Base-by-base conservation (phyloP, 2,797 vertebrate genomes). In the Octomys mimax region DNA sequence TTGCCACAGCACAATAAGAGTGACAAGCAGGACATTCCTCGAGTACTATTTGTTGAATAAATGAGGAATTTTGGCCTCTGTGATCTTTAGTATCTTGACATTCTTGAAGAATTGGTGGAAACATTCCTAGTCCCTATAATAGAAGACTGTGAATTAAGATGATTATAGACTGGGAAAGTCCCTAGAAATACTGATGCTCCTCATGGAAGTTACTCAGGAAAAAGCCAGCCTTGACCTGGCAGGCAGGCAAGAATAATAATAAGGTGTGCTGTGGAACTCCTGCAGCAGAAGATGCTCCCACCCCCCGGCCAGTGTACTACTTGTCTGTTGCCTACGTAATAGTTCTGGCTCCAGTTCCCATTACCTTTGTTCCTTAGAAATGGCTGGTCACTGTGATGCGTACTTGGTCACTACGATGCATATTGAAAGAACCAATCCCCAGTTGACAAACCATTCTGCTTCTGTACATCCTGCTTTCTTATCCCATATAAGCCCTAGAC, bases 31-130 rank as follows among this genome's bases (percentile, higher is more conserved):
- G 42, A 39, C 68, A 61, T 73, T 68, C 57, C 75, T 61, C 42
- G n/a, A 84, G 36, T 42, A 46, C 78, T 83, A 31, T 94, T 52
- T 91, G 78, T 86, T 96, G 62, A 83, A 31, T 70, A 82, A 87
- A 57, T 52, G 28, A 94, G 85, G 66, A 92, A 46, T 82, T 85
- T 18, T 9, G 66, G 62, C 62, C n/a, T 61, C 26, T 6, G 0
- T 36, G 52, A 10, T 64, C 33, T 94, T 92, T 88, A 75, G 26
- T 39, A 94, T 46, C 6, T 46, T 79, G 81, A 62, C 75, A 77
- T 21, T 83, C 71, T 52, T 42, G 31, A 83, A 73, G 33, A 97
- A 83, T 14, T 75, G 33, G 87, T 26, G 46, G 42, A 83, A 77
- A 82, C 22, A 54, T 28, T 79, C 39, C 28, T 42, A 62, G 59